phyloP scores from a whole-genome alignment of 2,797 vertebrate genomes.

The Acanthurus leucopareius region DNA sequence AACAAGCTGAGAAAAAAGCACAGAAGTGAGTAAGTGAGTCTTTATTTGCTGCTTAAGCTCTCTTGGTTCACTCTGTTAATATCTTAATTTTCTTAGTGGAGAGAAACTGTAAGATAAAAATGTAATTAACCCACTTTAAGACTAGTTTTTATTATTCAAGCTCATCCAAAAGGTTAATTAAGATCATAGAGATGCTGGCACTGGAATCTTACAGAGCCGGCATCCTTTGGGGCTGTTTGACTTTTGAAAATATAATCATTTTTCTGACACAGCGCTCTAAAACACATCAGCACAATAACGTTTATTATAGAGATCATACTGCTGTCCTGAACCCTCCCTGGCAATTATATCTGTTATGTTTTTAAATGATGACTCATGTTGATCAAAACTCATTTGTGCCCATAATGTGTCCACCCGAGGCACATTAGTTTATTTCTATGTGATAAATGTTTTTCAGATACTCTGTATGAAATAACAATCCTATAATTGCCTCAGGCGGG shows the following conservation, averaged over 20 bases:
- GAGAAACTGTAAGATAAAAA: not conserved
- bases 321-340: not conserved
- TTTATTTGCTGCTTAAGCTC: not conserved
- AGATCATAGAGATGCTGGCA: not conserved
- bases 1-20: not conserved
- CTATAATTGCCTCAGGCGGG: constrained; percentile 59
- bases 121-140: not conserved
- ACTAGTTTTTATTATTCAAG: not conserved
- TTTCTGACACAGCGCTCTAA: not conserved
- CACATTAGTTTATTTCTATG: not conserved
- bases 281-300: not conserved
- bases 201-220: not conserved
- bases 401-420: constrained; percentile 2
- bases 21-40: not conserved
- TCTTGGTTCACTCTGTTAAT: not conserved
- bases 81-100: not conserved
- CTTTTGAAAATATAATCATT: not conserved
- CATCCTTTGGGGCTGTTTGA: not conserved
- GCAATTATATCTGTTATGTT: not conserved
- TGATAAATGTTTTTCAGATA: constrained; percentile 36
- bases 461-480: constrained; percentile 24
- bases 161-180: constrained; percentile 3
- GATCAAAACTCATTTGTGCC: not conserved
- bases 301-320: not conserved
- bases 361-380: not conserved